phyloP scores from a whole-genome alignment of 2,888 invertebrate genomes.

The Peribatodes rhomboidaria region DNA sequence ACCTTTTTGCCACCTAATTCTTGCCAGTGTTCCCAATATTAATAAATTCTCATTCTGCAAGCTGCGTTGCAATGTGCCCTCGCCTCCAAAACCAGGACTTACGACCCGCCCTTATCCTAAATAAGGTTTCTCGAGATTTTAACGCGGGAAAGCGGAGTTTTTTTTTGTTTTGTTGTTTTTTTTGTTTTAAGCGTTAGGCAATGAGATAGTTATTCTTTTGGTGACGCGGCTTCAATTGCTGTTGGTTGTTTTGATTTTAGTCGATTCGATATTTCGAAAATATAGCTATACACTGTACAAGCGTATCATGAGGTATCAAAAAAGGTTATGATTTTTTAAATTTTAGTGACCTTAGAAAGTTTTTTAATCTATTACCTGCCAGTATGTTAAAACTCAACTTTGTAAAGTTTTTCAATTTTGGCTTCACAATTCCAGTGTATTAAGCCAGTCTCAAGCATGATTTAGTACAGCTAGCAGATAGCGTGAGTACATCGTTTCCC shows the following conservation, averaged over 20 bases:
- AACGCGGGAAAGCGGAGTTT: conserved; percentile 29
- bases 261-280: too few relatives aligned
- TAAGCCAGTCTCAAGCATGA: neutral
- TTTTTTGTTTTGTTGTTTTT: conserved; percentile 19
- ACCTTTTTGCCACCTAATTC: conserved; percentile 77
- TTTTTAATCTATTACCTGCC: too few relatives aligned
- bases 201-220: too few relatives aligned
- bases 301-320: too few relatives aligned
- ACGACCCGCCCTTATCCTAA: conserved; percentile 76
- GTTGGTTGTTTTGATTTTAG: too few relatives aligned
- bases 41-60: conserved; percentile 84
- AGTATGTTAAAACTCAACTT: too few relatives aligned
- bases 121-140: conserved; percentile 61
- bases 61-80: conserved; percentile 83
- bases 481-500: conserved; percentile 15
- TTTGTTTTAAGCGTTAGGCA: neutral
- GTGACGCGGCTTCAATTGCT: too few relatives aligned
- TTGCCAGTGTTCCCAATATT: conserved; percentile 77
- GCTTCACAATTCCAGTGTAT: neutral
- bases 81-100: conserved; percentile 77
- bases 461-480: conserved; percentile 9
- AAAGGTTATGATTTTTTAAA: neutral
- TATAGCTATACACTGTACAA: too few relatives aligned
- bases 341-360: too few relatives aligned
- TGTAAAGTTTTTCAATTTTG: neutral